Evolutionary conservation across 2,888 invertebrate species (phyloP).

Genomic region (Willowsia nigromaculata): DNA sequence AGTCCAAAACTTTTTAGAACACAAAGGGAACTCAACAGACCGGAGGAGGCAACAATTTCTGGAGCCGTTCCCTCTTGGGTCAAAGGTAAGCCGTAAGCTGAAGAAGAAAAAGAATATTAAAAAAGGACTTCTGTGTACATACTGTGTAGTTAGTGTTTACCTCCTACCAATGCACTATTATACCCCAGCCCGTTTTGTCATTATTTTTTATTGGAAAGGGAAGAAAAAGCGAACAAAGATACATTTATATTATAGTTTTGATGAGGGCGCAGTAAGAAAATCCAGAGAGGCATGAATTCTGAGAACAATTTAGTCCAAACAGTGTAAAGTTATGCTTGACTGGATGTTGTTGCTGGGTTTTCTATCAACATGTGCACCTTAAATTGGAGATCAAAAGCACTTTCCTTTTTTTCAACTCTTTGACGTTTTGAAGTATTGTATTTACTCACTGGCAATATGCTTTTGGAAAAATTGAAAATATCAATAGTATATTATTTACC

Average conservation of each 20-base stretch:
- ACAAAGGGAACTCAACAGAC: conserved; percentile 67
- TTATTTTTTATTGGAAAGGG: not conserved
- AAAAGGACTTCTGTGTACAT: not conserved
- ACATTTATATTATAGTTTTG: too few relatives aligned
- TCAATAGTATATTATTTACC: not conserved
- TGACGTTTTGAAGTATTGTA: not conserved
- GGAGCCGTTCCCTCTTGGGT: conserved; percentile 73
- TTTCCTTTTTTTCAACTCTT: not conserved
- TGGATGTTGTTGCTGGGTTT: conserved; percentile 3
- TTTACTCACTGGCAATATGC: not conserved
- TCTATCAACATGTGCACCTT: not conserved
- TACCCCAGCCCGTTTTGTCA: not conserved
- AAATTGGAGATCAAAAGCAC: conserved; percentile 1
- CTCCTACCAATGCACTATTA: not conserved
- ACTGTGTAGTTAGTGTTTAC: not conserved
- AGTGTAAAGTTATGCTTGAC: not conserved
- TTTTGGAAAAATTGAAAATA: conserved; percentile 1
- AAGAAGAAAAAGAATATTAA: not conserved
- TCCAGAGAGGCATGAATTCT: not conserved
- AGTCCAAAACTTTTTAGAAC: conserved; percentile 74
- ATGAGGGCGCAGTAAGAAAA: not conserved
- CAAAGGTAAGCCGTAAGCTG: conserved; percentile 54
- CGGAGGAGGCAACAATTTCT: conserved; percentile 67
- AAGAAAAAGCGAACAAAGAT: not conserved
- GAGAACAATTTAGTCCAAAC: not conserved